These are phyloP conservation scores for Hemibagrus wyckioides DNA, from an alignment of 2,113 vertebrate genomes.

Conservation along the genomic window DNA sequence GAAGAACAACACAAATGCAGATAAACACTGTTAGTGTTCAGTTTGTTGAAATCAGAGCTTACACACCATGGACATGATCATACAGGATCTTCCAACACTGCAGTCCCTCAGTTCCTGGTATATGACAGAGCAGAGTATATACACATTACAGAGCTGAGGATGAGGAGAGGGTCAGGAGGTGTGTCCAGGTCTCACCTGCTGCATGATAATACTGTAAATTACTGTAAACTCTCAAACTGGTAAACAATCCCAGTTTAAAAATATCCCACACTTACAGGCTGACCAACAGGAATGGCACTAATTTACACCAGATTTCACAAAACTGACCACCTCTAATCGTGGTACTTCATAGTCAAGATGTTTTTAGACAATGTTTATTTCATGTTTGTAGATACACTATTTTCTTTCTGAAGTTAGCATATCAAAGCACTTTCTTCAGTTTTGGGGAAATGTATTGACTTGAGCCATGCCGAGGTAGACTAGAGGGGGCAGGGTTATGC, in stretches of 20 bases:
- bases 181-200: neutral
- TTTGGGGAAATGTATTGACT: too few relatives aligned
- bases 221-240: neutral
- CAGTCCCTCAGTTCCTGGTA: neutral
- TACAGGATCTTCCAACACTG: neutral
- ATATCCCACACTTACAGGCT: neutral
- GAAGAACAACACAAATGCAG: neutral
- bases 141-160: neutral
- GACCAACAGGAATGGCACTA: neutral
- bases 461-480: too few relatives aligned
- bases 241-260: neutral
- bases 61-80: neutral
- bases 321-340: too few relatives aligned
- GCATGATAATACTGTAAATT: neutral
- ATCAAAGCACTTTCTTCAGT: too few relatives aligned
- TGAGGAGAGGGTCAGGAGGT: neutral
- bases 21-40: neutral
- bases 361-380: too few relatives aligned
- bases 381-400: too few relatives aligned
- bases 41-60: neutral
- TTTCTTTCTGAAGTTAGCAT: too few relatives aligned
- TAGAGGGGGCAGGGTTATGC: too few relatives aligned
- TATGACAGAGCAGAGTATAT: too few relatives aligned
- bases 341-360: too few relatives aligned
- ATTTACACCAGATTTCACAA: neutral